phyloP scores from a whole-genome alignment of 2,888 invertebrate genomes.

The Eudemis profundana region DNA sequence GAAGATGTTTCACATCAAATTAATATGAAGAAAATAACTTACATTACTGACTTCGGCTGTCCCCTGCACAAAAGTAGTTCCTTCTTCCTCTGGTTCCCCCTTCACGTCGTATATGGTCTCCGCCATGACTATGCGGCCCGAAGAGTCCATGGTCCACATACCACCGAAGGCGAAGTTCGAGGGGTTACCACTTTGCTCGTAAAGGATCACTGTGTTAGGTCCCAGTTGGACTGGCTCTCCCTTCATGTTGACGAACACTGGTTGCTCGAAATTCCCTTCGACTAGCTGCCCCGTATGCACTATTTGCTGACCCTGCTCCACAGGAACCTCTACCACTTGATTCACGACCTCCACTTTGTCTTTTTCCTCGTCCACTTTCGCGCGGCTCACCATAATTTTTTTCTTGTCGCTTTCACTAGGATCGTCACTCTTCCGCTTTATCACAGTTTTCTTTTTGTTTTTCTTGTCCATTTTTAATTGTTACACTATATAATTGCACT shows the following conservation, averaged over 20 bases:
- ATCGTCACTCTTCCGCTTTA: constrained; percentile 81
- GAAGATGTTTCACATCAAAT: too few relatives aligned
- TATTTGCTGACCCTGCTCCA: constrained; percentile 79
- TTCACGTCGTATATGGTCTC: constrained; percentile 83
- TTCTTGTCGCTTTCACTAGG: constrained; percentile 74
- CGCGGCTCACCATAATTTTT: constrained; percentile 73
- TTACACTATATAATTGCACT: constrained; percentile 53
- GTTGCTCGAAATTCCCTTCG: constrained; percentile 81
- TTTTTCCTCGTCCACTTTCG: constrained; percentile 69
- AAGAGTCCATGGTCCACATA: constrained; percentile 82
- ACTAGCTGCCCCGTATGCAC: constrained; percentile 79
- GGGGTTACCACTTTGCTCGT: constrained; percentile 79
- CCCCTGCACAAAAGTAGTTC: constrained; percentile 73
- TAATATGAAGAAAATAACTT: constrained; percentile 56
- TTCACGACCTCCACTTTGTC: constrained; percentile 76
- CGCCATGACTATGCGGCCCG: constrained; percentile 82
- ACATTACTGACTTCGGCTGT: constrained; percentile 74
- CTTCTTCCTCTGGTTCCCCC: constrained; percentile 79
- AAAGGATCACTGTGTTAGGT: constrained; percentile 80
- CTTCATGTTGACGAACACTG: constrained; percentile 82
- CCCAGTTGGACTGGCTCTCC: constrained; percentile 81
- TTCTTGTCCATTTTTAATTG: constrained; percentile 82
- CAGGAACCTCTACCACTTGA: constrained; percentile 79
- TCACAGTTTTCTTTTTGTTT: constrained; percentile 80
- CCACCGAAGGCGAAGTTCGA: constrained; percentile 81